Conservation (phyloP, 1,140 invertebrate species). For the Drosophila virilis region DNA sequence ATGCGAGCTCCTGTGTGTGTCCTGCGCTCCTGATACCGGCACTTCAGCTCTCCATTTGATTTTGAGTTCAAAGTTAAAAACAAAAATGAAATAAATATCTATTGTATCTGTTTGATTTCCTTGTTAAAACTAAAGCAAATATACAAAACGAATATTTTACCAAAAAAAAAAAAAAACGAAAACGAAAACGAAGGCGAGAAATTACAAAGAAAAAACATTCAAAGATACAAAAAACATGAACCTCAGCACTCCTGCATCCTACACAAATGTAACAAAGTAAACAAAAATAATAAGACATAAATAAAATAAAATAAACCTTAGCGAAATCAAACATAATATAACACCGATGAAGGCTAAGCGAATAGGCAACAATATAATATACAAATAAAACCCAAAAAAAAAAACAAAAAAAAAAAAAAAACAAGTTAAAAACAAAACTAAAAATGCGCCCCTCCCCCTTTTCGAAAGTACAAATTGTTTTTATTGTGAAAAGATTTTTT, state of each 20-base stretch:
- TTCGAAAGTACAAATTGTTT: conserved; percentile 85
- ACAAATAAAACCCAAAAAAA: conserved; percentile 28
- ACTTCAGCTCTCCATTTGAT: conserved; percentile 61
- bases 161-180: conserved; percentile 32
- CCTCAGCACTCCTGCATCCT: conserved; percentile 84
- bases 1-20: too few species aligned
- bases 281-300: conserved; percentile 28
- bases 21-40: not conserved
- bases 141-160: conserved; percentile 67
- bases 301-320: conserved; percentile 72
- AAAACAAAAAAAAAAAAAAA: conserved; percentile 39
- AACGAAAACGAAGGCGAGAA: conserved; percentile 59
- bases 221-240: conserved; percentile 84
- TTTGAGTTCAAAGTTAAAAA: conserved; percentile 51
- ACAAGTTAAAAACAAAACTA: conserved; percentile 45
- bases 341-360: conserved; percentile 42
- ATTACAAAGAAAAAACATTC: conserved; percentile 79
- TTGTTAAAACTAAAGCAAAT: conserved; percentile 81
- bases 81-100: conserved; percentile 55
- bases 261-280: conserved; percentile 79
- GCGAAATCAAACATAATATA: conserved; percentile 67
- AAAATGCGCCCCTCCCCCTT: conserved; percentile 82
- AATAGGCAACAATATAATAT: conserved; percentile 37
- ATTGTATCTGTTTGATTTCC: conserved; percentile 76
- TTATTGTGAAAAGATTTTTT: conserved; percentile 83